Evolutionary conservation across 1,140 invertebrate species (phyloP), one percentile per base, ranked within the genome.

Genomic region (Drosophila kohkoa): DNA sequence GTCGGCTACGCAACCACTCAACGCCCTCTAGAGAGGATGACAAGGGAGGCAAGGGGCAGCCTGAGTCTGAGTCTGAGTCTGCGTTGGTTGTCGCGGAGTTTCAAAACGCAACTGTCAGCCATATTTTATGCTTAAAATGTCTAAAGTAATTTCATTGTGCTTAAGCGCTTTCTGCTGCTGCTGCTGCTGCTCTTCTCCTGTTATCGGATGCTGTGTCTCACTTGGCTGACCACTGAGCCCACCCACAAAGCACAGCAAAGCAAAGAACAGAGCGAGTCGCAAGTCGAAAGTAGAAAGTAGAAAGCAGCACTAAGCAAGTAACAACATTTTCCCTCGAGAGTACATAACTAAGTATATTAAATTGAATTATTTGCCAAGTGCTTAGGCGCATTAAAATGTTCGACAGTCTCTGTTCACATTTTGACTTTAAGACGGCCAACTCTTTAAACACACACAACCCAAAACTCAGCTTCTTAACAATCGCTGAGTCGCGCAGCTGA

Each of bases 71-170:
- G 32, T 49, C 65, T 69, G 15, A 63, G 49, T 46, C 49, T 68
- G 55, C 54, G 5, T 55, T 16, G 57, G 32, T 28, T 66, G 65
- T 74, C 65, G 49, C 46, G 65, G 16, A 68, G 57, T 62, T 74
- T 68, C 70, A 59, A 38, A 25, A 75, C 82, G 76, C 57, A 71
- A 75, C 80, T 88, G 80, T 87, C 85, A 75, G 77, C 70, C 85
- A 87, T 87, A 88, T 77, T 88, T 82, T 88, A 82, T 87, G 81
- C 83, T 87, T 87, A 88, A 83, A 83, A 87, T 87, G 83, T 78
- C 77, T 71, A 80, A 87, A 88, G 80, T 82, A 75, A 87, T 82
- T 87, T 88, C 66, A 77, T 82, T 87, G 76, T 82, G 79, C 82
- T 87, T 86, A 87, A 77, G 71, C 74, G 45, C 60, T 45, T 64